A percentile compares a stretch with the other conserved stretches of the same genome.
Conservation (phyloP, 2,888 invertebrate species). For the Thecocarcelia acutangulata region DNA sequence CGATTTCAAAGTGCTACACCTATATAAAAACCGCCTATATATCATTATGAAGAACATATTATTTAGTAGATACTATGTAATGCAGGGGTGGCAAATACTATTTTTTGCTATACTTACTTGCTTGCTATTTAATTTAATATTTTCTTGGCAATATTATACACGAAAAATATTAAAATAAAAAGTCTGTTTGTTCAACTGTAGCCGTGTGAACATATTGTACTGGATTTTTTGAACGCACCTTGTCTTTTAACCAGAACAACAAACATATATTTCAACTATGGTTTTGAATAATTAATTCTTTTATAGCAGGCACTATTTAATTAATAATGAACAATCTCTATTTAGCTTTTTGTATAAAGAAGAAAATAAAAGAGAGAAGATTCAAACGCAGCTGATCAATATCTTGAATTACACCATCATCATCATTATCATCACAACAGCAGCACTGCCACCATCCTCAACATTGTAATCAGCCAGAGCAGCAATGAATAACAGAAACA, state of each 20-base stretch:
- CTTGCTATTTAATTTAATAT: too few species aligned
- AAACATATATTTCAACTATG: too few species aligned
- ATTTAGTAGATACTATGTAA: too few species aligned
- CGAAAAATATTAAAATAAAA: neutral
- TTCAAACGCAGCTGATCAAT: constrained; percentile 61
- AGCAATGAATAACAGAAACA: constrained; percentile 23
- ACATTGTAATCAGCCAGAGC: constrained; percentile 6
- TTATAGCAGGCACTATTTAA: constrained; percentile 12
- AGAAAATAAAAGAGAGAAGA: constrained; percentile 41
- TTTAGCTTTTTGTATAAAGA: neutral
- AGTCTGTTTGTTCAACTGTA: neutral
- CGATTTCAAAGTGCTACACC: too few species aligned
- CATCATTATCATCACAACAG: constrained; percentile 38
- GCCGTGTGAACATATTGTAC: too few species aligned
- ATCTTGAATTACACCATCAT: constrained; percentile 65
- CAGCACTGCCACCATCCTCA: constrained; percentile 14
- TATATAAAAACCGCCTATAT: too few species aligned
- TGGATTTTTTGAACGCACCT: too few species aligned
- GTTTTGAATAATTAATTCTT: constrained; percentile 27
- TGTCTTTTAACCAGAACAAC: too few species aligned
- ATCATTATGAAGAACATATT: too few species aligned
- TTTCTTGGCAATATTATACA: too few species aligned
- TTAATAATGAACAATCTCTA: constrained; percentile 28
- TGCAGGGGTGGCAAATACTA: too few species aligned
- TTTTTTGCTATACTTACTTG: too few species aligned